These are phyloP conservation scores for Microplitis mediator DNA, from an alignment of 1,140 invertebrate genomes.

Conservation along the genomic window DNA sequence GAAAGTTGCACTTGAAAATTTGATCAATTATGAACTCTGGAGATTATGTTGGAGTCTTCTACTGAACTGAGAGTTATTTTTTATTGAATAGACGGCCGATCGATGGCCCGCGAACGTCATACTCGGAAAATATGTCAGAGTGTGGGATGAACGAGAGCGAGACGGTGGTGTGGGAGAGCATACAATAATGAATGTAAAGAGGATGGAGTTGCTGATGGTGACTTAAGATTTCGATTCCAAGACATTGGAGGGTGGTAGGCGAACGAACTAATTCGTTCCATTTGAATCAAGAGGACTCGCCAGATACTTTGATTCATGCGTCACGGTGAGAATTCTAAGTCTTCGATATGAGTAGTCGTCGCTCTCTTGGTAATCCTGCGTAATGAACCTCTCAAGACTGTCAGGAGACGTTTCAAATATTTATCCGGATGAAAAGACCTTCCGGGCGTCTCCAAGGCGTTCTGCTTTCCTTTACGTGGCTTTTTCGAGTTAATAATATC, in stretches of 20 bases:
- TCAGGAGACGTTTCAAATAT: conserved; percentile 34
- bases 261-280: conserved; percentile 33
- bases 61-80: no score
- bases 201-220: neutral
- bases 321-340: conserved; percentile 30
- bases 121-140: no score
- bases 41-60: no score
- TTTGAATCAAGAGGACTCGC: conserved; percentile 25
- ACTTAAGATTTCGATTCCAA: neutral
- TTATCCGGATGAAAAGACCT: conserved; percentile 33
- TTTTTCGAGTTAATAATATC: conserved; percentile 31
- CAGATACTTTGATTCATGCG: conserved; percentile 32
- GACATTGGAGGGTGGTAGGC: neutral
- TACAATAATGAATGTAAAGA: neutral
- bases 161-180: neutral
- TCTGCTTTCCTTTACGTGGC: neutral
- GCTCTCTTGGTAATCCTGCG: conserved; percentile 30
- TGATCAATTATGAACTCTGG: no score
- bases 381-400: conserved; percentile 39
- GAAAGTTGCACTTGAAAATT: no score
- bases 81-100: neutral
- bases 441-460: conserved; percentile 14
- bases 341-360: conserved; percentile 33
- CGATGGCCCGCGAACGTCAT: no score
- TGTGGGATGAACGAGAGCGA: no score